These are phyloP conservation scores for Myoxocephalus aenaeus DNA, from an alignment of 2,797 vertebrate genomes.

Conservation along the genomic window DNA sequence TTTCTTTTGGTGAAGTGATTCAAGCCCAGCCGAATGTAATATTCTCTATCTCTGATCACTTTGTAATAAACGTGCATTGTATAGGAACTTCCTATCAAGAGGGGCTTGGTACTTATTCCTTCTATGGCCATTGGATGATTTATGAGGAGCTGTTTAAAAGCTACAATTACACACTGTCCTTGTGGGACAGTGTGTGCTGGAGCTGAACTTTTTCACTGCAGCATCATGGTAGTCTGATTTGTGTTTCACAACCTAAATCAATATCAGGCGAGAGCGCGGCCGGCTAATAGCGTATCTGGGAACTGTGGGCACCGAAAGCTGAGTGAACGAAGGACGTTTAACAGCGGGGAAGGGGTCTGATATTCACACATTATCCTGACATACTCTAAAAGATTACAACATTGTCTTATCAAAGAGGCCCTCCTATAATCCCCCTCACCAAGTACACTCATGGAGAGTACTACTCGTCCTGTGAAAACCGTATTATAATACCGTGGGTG, in stretches of 20 bases:
- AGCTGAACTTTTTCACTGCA: slow-evolving; percentile 37
- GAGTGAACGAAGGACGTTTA: neutral
- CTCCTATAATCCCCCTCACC: neutral
- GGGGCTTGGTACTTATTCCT: slow-evolving; percentile 25
- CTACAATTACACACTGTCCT: slow-evolving; percentile 30
- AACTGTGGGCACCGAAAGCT: slow-evolving; percentile 15
- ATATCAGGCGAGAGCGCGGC: slow-evolving; percentile 30
- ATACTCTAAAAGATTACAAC: neutral
- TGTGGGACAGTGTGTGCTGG: slow-evolving; percentile 20
- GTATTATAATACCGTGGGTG: neutral
- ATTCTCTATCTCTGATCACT: slow-evolving; percentile 41
- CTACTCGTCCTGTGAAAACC: neutral
- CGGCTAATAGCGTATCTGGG: slow-evolving; percentile 17
- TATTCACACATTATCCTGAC: neutral
- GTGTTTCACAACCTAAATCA: slow-evolving; percentile 51
- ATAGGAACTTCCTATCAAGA: slow-evolving; percentile 35
- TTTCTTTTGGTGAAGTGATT: slow-evolving; percentile 36
- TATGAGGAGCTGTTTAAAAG: slow-evolving; percentile 47
- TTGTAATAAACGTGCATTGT: slow-evolving; percentile 37
- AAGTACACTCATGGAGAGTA: neutral
- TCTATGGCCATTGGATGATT: slow-evolving; percentile 53
- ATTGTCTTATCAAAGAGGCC: neutral
- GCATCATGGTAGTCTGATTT: slow-evolving; percentile 37
- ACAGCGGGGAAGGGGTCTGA: neutral
- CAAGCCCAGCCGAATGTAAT: slow-evolving; percentile 19